phyloP scores from a whole-genome alignment of 2,888 invertebrate species.

The Eristalis pertinax region DNA sequence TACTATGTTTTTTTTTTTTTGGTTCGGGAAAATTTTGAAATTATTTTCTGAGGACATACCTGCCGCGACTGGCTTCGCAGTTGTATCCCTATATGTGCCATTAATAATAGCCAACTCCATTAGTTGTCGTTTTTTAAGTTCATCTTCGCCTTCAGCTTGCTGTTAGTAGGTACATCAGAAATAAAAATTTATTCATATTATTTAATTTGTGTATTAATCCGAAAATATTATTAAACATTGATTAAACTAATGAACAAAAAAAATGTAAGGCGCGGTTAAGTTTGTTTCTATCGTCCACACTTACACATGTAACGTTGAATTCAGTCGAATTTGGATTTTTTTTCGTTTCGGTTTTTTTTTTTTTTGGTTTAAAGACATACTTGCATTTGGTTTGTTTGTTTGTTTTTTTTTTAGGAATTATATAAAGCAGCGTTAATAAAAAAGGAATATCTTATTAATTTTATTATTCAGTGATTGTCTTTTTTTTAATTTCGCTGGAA shows the following conservation, averaged over 20 bases:
- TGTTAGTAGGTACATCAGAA: conserved; percentile 81
- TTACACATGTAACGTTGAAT: conserved; percentile 47
- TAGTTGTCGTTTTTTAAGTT: conserved; percentile 99
- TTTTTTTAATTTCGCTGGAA: conserved; percentile 57
- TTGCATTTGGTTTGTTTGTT: neutral
- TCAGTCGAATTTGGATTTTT: conserved; percentile 13
- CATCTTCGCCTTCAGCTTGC: conserved; percentile 99
- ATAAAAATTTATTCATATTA: conserved; percentile 66
- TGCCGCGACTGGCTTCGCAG: conserved; percentile 92
- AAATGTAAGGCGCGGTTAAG: conserved; percentile 25
- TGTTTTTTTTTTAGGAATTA: conserved; percentile 40
- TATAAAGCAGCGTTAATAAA: conserved; percentile 62
- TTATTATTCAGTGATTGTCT: conserved; percentile 29
- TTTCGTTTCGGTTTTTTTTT: neutral
- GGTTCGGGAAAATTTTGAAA: conserved; percentile 4
- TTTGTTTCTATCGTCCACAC: conserved; percentile 30
- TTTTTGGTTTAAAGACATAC: neutral
- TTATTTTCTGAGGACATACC: conserved; percentile 83
- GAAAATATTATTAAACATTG: conserved; percentile 66
- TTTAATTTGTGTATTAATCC: conserved; percentile 71
- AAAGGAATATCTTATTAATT: conserved; percentile 51
- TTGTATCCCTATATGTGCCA: conserved; percentile 99
- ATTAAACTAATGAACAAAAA: conserved; percentile 75
- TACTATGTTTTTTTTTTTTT: too few relatives aligned
- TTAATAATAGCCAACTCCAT: conserved; percentile 99